phyloP scores from a whole-genome alignment of 2,797 vertebrate species.

The Chaetophractus vellerosus region DNA sequence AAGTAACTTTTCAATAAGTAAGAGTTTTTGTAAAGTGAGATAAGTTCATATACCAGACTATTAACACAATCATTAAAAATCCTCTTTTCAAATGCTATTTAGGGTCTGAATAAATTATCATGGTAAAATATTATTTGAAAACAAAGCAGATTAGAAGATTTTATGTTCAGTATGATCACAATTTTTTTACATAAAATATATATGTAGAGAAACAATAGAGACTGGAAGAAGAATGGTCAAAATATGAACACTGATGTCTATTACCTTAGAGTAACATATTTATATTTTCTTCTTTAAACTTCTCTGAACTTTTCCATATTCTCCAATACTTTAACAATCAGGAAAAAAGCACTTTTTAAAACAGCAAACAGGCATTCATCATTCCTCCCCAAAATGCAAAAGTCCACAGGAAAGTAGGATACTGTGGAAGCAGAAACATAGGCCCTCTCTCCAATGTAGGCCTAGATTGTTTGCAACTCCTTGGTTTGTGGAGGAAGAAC shows the following conservation, averaged over 20 bases:
- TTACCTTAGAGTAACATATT: neutral
- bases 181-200: neutral
- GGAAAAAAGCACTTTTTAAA: neutral
- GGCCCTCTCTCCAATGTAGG: neutral
- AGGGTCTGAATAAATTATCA: neutral
- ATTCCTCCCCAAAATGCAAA: neutral
- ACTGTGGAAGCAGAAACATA: neutral
- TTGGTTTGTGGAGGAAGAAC: neutral
- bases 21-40: neutral
- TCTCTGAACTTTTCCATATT: constrained; percentile 10
- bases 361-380: neutral
- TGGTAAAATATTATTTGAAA: neutral
- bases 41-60: neutral
- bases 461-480: no score
- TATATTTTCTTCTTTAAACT: constrained; percentile 10
- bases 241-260: neutral
- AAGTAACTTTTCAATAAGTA: neutral
- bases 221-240: neutral
- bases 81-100: neutral
- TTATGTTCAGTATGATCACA: neutral
- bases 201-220: neutral
- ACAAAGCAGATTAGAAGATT: neutral
- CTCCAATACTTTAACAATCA: neutral
- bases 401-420: neutral
- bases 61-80: neutral